phyloP scores from a whole-genome alignment of 2,797 vertebrate species.

The Clarias laeviceps region DNA sequence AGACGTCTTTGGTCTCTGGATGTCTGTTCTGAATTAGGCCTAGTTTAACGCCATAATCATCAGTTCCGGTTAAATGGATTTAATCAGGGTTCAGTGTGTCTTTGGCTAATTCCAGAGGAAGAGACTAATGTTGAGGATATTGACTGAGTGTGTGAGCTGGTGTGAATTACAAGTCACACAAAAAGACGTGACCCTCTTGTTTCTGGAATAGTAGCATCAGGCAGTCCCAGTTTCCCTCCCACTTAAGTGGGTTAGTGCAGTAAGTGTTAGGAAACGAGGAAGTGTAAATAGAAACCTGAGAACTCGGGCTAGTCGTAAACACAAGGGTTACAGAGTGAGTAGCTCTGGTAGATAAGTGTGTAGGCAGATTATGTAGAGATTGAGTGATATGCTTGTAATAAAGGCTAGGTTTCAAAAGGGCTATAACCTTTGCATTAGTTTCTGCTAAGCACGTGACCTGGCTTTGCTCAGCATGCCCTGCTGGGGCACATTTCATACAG shows the following conservation, averaged over 20 bases:
- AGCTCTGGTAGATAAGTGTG: neutral
- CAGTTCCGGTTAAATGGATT: constrained; percentile 83
- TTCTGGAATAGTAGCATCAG: constrained; percentile 24
- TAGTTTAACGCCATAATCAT: constrained; percentile 83
- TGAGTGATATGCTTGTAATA: neutral
- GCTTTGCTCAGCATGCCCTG: neutral
- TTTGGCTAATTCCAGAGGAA: constrained; percentile 84
- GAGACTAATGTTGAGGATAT: constrained; percentile 83
- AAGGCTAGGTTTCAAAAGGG: constrained; percentile 4
- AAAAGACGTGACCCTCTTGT: constrained; percentile 44
- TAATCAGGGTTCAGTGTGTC: constrained; percentile 86
- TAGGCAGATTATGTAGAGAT: constrained; percentile 21
- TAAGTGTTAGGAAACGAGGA: constrained; percentile 39
- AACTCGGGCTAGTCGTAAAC: neutral
- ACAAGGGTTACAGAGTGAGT: neutral
- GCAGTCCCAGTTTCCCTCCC: constrained; percentile 71
- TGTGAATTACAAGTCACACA: constrained; percentile 68
- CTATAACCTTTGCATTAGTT: neutral
- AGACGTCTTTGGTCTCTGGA: constrained; percentile 81
- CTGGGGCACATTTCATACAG: neutral
- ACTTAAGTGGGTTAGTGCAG: constrained; percentile 49
- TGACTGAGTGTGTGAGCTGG: constrained; percentile 81
- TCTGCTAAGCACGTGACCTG: neutral
- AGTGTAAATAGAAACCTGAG: constrained; percentile 52
- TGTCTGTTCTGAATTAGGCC: constrained; percentile 84